Evolutionary conservation across 2,888 invertebrate species (phyloP).

Genomic region (Patella ulyssiponensis): DNA sequence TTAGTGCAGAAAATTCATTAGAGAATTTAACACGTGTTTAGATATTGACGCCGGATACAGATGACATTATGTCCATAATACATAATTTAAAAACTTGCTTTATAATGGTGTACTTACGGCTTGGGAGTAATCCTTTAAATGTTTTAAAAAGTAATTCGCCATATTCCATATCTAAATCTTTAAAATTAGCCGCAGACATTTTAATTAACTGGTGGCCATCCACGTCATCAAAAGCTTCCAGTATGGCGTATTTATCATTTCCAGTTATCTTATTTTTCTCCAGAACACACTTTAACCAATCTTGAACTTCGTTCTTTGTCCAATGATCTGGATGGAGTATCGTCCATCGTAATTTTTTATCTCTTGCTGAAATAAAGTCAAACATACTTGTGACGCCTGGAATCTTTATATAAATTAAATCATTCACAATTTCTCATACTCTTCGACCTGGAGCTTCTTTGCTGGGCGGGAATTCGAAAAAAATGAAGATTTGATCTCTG

Average conservation of each 20-base stretch:
- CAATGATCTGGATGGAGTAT: background rate
- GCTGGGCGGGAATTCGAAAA: no score
- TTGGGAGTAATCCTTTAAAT: background rate
- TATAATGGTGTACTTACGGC: background rate
- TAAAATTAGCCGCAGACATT: background rate
- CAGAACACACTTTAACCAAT: background rate
- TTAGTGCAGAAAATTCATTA: no score
- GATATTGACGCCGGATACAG: no score
- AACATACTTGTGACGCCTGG: no score
- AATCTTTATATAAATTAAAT: no score
- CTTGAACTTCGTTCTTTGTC: background rate
- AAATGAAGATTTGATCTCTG: no score
- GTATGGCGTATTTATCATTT: background rate
- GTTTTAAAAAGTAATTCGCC: background rate
- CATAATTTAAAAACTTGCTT: no score
- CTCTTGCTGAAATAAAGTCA: background rate
- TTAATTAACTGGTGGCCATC: background rate
- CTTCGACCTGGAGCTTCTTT: no score
- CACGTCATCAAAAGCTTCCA: constrained; percentile 3
- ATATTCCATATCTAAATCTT: background rate
- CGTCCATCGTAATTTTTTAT: background rate
- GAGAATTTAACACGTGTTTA: no score
- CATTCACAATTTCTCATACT: no score
- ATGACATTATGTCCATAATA: no score
- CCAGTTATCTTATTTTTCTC: background rate